Evolutionary conservation across 53 echinoderm and acorn worm genomes (phyloP), one percentile per base, ranked within the genome.

Genomic region (Astropecten irregularis): DNA sequence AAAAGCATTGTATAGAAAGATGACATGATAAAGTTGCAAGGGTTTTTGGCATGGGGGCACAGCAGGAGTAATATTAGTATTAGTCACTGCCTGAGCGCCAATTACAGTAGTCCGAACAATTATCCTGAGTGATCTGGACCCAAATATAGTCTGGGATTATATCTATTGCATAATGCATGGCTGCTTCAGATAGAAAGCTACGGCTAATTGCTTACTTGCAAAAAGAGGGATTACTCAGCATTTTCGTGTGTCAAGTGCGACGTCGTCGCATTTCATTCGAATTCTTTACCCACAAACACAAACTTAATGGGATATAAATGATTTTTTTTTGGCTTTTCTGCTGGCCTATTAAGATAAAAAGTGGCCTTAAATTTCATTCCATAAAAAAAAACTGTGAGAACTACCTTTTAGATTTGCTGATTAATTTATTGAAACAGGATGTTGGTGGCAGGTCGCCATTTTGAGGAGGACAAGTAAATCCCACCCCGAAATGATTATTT

Each of bases 111-210:
- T 76, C 76, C n/a, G 40, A 40, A 76, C 76, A 57, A 76, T 76
- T 76, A 76, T 44, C 38, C 27, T 37, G 76, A 58, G 58, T 76
- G 76, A 76, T 76, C 39, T 26, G 40, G 10, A 76, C 56, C 58
- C 29, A 56, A 55, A 55, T 76, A 76, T 55, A 76, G 58, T 26
- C 76, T 29, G 13, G 10, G 57, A 57, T 76, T 76, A 4, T 76
- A 56, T 76, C 76, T 39, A 76, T 76, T 76, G 76, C 76, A 76
- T 76, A 76, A 76, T 76, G 76, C 76, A 76, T 76, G 76, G 40
- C 58, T 54, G 51, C 56, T 57, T 57, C 20, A 76, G 76, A 76
- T 57, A 57, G 76, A 50, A 51, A 32, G 21, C 34, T 35, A 29
- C 7, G 25, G 47, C 70, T 71, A 71, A 50, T 71, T 71, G 71